Percentiles rank a stretch among this genome's conserved stretches.
phyloP scores from a whole-genome alignment of 2,888 invertebrate species.

The Rhodophaea formosa region DNA sequence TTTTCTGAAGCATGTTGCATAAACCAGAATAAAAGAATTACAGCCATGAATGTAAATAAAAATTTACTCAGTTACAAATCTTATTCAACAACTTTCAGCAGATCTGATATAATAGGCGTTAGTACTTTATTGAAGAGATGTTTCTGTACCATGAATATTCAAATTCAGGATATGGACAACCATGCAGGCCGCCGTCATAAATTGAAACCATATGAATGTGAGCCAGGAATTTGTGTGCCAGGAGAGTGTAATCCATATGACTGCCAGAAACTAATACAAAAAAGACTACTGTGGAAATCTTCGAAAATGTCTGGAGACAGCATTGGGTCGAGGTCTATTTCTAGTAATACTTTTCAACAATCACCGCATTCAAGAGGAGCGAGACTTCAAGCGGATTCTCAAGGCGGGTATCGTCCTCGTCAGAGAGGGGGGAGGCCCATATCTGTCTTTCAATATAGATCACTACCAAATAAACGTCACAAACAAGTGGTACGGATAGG shows the following conservation, averaged over 20 bases:
- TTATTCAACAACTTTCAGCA: neutral
- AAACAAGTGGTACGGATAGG: constrained; percentile 33
- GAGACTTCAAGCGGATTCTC: neutral
- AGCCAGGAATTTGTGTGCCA: constrained; percentile 38
- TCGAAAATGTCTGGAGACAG: constrained; percentile 21
- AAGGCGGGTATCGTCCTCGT: neutral
- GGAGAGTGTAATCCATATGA: constrained; percentile 37
- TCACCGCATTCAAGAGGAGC: neutral
- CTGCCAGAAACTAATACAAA: constrained; percentile 38
- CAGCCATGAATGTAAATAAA: neutral
- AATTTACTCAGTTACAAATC: neutral
- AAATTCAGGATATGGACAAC: constrained; percentile 16
- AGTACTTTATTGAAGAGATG: constrained; percentile 13
- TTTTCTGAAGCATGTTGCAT: constrained; percentile 4
- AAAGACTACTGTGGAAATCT: constrained; percentile 24
- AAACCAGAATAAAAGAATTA: neutral
- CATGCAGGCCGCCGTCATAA: neutral
- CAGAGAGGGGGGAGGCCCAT: neutral
- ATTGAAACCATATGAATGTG: constrained; percentile 32
- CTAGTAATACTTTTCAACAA: neutral
- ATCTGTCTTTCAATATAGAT: neutral
- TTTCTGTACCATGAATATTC: constrained; percentile 32
- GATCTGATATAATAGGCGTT: neutral
- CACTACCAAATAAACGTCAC: constrained; percentile 22
- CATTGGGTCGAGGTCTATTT: neutral